Conservation (phyloP, 2,113 vertebrate species). For the Tragelaphus strepsiceros region DNA sequence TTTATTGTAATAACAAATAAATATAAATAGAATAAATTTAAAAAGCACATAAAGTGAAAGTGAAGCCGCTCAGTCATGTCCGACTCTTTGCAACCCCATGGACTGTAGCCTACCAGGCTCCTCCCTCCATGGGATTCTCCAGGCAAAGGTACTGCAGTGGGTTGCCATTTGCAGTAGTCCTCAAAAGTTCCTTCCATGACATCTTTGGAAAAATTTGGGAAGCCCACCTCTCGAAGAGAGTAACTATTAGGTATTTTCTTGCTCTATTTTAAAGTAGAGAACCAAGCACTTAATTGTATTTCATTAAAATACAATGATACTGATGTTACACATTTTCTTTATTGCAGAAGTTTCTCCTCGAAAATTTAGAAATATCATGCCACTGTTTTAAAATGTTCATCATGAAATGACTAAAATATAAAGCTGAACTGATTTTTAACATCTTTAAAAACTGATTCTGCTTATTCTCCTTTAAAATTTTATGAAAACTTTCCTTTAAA, state of each 20-base stretch:
- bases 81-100: too few species aligned
- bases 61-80: too few species aligned
- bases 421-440: neutral
- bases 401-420: neutral
- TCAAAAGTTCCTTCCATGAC: neutral
- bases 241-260: neutral
- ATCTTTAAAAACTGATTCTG: neutral
- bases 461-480: neutral
- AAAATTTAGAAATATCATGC: neutral
- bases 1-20: neutral
- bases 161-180: neutral
- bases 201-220: neutral
- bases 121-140: too few species aligned
- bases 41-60: neutral
- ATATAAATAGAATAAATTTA: neutral
- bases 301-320: neutral
- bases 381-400: neutral
- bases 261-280: neutral
- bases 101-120: too few species aligned
- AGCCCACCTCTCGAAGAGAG: rapidly evolving
- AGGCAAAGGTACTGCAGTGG: too few species aligned
- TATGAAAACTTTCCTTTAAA: neutral
- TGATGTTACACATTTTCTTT: neutral
- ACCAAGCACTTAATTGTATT: neutral
- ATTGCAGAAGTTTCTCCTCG: neutral